A percentile compares a stretch with the other conserved stretches of the same genome.
These are phyloP conservation scores for Bothrops jararaca DNA, from an alignment of 2,113 vertebrate genomes.

Conservation along the genomic window DNA sequence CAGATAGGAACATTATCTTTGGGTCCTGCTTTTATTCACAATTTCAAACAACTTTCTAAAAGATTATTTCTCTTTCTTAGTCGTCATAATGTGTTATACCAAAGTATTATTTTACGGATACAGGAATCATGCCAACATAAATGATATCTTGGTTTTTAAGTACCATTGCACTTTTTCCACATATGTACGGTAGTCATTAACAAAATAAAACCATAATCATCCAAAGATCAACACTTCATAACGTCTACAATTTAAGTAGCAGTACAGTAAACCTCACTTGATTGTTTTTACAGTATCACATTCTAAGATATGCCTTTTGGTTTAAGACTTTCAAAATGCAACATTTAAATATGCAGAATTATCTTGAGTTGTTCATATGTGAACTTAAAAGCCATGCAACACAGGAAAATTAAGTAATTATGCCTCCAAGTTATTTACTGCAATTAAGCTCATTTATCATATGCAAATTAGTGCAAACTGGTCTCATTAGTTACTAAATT, in stretches of 20 bases:
- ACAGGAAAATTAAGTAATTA: slow-evolving; percentile 89
- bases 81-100: background rate
- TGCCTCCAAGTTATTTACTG: slow-evolving; percentile 89
- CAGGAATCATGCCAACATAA: slow-evolving; percentile 11
- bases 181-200: slow-evolving; percentile 14
- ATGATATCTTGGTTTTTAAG: slow-evolving; percentile 22
- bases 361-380: slow-evolving; percentile 84
- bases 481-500: slow-evolving; percentile 90
- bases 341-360: slow-evolving; percentile 85
- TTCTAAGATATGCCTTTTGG: slow-evolving; percentile 72
- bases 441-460: slow-evolving; percentile 90
- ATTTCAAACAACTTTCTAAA: slow-evolving; percentile 31
- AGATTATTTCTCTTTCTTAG: slow-evolving; percentile 9
- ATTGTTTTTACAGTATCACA: slow-evolving; percentile 72
- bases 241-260: slow-evolving; percentile 48
- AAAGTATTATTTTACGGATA: slow-evolving; percentile 1
- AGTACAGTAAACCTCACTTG: slow-evolving; percentile 49
- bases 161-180: slow-evolving; percentile 21
- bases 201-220: background rate
- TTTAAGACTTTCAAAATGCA: slow-evolving; percentile 78
- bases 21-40: background rate
- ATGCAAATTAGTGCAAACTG: slow-evolving; percentile 89
- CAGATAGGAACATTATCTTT: background rate
- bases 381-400: slow-evolving; percentile 87
- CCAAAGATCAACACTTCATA: slow-evolving; percentile 15